phyloP scores from a whole-genome alignment of 2,888 invertebrate genomes.

The Xestia ashworthii region DNA sequence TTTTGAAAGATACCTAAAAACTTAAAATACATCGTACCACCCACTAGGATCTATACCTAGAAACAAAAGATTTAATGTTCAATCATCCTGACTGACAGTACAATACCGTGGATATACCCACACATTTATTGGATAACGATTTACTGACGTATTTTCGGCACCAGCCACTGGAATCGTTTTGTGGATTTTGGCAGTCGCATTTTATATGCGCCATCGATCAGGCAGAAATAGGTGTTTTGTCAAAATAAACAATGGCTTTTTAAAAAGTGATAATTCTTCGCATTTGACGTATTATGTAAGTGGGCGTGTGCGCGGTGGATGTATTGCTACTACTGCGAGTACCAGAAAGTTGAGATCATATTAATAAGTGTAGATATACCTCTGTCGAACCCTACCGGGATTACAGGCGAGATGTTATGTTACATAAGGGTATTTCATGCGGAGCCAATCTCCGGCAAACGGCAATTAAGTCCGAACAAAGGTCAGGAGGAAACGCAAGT shows the following conservation, averaged over 20 bases:
- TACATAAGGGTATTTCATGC: conserved; percentile 18
- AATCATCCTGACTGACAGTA: neutral
- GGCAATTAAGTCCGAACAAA: conserved; percentile 53
- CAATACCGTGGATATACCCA: neutral
- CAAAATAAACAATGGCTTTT: conserved; percentile 37
- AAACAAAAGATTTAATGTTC: conserved; percentile 12
- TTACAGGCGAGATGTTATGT: neutral
- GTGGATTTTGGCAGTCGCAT: conserved; percentile 60
- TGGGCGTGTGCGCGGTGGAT: neutral
- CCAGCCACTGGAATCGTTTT: conserved; percentile 26
- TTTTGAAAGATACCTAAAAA: neutral
- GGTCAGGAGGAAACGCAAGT: conserved; percentile 69
- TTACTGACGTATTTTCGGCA: conserved; percentile 24
- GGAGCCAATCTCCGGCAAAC: conserved; percentile 38
- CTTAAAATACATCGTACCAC: neutral
- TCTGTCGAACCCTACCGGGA: neutral
- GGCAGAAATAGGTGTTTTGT: conserved; percentile 13
- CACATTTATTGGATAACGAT: conserved; percentile 9
- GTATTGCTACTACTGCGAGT: too few relatives aligned
- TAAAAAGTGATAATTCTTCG: conserved; percentile 26
- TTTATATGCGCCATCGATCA: conserved; percentile 42
- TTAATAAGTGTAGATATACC: neutral
- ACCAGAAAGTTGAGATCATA: neutral
- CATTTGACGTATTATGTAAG: neutral
- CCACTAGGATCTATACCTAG: neutral